Conservation (phyloP, 2,888 invertebrate species). For the Baronia brevicornis region DNA sequence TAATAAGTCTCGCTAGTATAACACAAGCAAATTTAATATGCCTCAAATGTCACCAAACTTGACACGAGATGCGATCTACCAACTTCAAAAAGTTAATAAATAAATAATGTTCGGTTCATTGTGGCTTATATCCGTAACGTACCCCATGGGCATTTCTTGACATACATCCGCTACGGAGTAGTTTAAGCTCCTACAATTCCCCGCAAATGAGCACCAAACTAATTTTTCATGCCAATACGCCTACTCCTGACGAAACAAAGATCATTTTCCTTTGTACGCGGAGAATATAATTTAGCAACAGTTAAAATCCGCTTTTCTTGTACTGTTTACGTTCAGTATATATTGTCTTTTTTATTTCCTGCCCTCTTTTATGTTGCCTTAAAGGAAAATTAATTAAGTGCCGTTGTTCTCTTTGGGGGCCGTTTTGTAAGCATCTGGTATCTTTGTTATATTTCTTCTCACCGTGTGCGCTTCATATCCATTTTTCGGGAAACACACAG, state of each 20-base stretch:
- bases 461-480: conserved; percentile 18
- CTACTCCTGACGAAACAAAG: conserved; percentile 17
- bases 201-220: conserved; percentile 14
- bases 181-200: conserved; percentile 20
- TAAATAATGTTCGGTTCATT: too few relatives aligned
- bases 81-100: too few relatives aligned
- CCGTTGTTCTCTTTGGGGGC: conserved; percentile 46
- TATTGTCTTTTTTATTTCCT: conserved; percentile 41
- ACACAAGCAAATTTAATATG: too few relatives aligned
- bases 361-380: conserved; percentile 46
- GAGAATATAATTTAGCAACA: conserved; percentile 32
- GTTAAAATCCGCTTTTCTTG: conserved; percentile 50
- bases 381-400: conserved; percentile 66
- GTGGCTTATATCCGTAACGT: conserved; percentile 12
- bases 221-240: conserved; percentile 13
- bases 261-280: conserved; percentile 21
- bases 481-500: conserved; percentile 11
- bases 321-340: conserved; percentile 39
- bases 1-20: too few relatives aligned
- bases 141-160: conserved; percentile 31
- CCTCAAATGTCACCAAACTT: too few relatives aligned
- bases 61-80: too few relatives aligned
- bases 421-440: conserved; percentile 41
- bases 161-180: conserved; percentile 33
- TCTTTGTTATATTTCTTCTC: conserved; percentile 23